phyloP scores from a whole-genome alignment of 1,140 invertebrate species.

The Calosoma granatense region DNA sequence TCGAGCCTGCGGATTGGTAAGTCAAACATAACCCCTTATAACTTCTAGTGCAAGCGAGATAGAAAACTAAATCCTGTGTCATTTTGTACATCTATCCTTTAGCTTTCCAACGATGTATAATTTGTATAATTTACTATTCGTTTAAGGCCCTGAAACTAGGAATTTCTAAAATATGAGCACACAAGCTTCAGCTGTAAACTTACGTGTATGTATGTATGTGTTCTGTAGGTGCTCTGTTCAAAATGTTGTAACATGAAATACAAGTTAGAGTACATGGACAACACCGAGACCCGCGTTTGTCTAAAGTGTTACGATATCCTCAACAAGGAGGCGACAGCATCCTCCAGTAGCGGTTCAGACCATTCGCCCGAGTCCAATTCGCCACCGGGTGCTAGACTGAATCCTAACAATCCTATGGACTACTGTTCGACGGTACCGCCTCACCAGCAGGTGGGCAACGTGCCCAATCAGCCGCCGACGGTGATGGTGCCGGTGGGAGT shows the following conservation, averaged over 20 bases:
- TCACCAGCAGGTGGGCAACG: slow-evolving; percentile 53
- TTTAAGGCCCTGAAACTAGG: no score
- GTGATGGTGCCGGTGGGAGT: slow-evolving; percentile 82
- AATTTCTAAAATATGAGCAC: no score
- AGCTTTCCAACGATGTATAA: no score
- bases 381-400: slow-evolving; percentile 42
- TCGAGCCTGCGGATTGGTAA: slow-evolving; percentile 69
- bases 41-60: neutral
- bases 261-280: slow-evolving; percentile 61
- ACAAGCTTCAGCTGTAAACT: no score
- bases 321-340: slow-evolving; percentile 26
- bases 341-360: slow-evolving; percentile 17
- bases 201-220: no score
- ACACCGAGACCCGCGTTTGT: slow-evolving; percentile 47
- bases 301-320: slow-evolving; percentile 47
- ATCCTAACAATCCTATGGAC: slow-evolving; percentile 84
- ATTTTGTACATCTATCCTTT: no score
- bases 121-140: slow-evolving; percentile 19
- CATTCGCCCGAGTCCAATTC: slow-evolving; percentile 19
- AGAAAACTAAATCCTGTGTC: no score
- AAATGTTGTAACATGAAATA: slow-evolving; percentile 69
- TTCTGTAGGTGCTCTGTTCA: slow-evolving; percentile 63
- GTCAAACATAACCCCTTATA: no score
- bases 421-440: slow-evolving; percentile 82
- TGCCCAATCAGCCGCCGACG: slow-evolving; percentile 49